Base-by-base conservation (phyloP, 2,888 invertebrate species). In the Argynnis bischoffii region DNA sequence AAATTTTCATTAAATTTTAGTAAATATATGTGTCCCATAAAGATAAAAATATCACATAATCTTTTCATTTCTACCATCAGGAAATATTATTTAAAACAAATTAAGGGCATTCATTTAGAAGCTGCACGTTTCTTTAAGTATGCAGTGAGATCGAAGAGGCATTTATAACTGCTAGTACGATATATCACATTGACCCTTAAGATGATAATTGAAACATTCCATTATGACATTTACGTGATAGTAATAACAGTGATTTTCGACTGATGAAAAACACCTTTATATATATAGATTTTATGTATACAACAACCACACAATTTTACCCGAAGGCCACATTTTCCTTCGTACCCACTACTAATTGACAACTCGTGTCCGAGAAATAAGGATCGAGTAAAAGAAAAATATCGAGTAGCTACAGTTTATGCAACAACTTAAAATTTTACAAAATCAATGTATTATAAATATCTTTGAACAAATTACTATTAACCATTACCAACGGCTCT, bases 351-450 rank as follows among this genome's bases (percentile, higher is more conserved):
- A 75, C 88, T 90, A 90, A 90, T 91, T 89, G 88, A 82, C 86
- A 81, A 87, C 88, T 89, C 88, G 85, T 89, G 89, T 87, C 85
- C 81, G 79, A 78, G 81, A 83, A 78, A 76, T 82, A 83, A 83
- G 84, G 81, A 80, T 81, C 80, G 79, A 66, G 70, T 69, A 61
- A 50, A 60, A 55, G 67, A 71, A 64, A 54, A 41, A 79, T 76
- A 78, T 75, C 72, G 83, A 87, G 89, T 72, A 81, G 85, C 16
- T 61, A 53, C 60, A 21, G 26, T 51, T 18, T n/a, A 63, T 76
- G 70, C 64, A 66, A 65, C 14, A 47, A 46, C 54, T 61, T 15
- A 31, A 53, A 50, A 53, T 46, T 31, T 46, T 50, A 47, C 14
- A 8, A 16, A 16, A 3, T 16, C 3, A 53, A 13, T n/a, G n/a